A percentile compares a stretch with the other conserved stretches of the same genome.
phyloP scores from a whole-genome alignment of 2,888 invertebrate genomes.

The Byasa hedistus region DNA sequence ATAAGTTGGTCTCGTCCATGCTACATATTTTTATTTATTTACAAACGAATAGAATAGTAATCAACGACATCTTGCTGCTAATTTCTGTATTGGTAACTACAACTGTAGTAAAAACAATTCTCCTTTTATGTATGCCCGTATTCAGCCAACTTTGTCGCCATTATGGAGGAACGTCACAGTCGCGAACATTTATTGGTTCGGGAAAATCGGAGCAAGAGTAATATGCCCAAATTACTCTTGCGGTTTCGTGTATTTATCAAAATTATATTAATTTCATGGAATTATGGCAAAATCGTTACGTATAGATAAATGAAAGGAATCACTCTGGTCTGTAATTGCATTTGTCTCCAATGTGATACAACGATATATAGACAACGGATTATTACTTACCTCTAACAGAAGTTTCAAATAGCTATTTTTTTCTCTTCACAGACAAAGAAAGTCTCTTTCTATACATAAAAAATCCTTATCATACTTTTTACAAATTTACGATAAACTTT shows the following conservation, averaged over 20 bases:
- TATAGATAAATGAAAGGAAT: not conserved
- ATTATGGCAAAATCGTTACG: not conserved
- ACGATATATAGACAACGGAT: too few species aligned
- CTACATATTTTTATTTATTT: not conserved
- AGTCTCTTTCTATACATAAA: too few species aligned
- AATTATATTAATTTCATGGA: too few species aligned
- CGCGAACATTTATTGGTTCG: slow-evolving; percentile 8
- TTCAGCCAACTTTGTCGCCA: slow-evolving; percentile 4
- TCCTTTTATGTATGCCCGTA: not conserved
- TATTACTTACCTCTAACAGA: too few species aligned
- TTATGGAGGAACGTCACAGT: slow-evolving; percentile 5
- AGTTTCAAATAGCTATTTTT: too few species aligned
- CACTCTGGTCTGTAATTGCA: not conserved
- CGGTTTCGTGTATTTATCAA: not conserved
- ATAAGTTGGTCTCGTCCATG: not conserved
- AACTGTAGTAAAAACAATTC: not conserved
- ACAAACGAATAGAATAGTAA: not conserved
- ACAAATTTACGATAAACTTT: too few species aligned
- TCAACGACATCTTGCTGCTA: not conserved
- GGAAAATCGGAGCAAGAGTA: not conserved
- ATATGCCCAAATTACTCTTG: not conserved
- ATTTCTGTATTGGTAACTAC: not conserved
- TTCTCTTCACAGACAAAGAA: too few species aligned
- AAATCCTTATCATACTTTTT: too few species aligned
- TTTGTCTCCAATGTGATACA: too few species aligned